Base-by-base conservation (phyloP, 2,113 vertebrate species). In the Pipa parva region DNA sequence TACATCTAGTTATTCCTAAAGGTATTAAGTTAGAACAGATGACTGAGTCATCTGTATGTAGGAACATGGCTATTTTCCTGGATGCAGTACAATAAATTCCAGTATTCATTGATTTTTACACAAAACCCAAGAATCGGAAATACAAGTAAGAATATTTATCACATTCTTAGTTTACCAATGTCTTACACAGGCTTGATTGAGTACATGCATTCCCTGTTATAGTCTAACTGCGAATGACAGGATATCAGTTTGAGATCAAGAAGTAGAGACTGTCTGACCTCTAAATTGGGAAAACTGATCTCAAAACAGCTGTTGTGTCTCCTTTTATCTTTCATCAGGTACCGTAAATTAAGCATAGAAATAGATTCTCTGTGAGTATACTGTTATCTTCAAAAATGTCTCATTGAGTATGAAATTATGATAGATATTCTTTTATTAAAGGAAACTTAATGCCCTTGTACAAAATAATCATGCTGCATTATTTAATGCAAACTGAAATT, bases 1-100 rank as follows among this genome's bases (percentile, higher is more conserved):
- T 69, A 51, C 65, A 52, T 69, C 59, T 59, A 69, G 65, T 69
- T 52, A 60, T 60, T 69, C 65, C 65, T 60, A 50, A 60, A 52
- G 57, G 57, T 69, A 60, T 69, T 69, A 69, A 24, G 63, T 48
- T 58, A 26, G 64, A 59, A 48, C 55, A 51, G 46, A 50, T 59
- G 63, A 65, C 63, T 29, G 52, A 55, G 52, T 55, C 52, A 55
- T 55, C 52, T 55, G 63, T 56, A 46, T 49, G 63, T 33, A 21
- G 26, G 56, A 56, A 48, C 42, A 36, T 18, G 26, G 54, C 39
- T 58, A 31, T 58, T 66, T 42, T 58, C 21, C 49, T 66, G 65
- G 29, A 68, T 37, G 22, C 33, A 39, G 46, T 17, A 48, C 56
- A 36, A 51, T 68, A 68, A 68, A 59, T 68, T 39, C 17, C 20